These are phyloP conservation scores for Limnodromus scolopaceus DNA, from an alignment of 2,797 vertebrate species.

Conservation along the genomic window DNA sequence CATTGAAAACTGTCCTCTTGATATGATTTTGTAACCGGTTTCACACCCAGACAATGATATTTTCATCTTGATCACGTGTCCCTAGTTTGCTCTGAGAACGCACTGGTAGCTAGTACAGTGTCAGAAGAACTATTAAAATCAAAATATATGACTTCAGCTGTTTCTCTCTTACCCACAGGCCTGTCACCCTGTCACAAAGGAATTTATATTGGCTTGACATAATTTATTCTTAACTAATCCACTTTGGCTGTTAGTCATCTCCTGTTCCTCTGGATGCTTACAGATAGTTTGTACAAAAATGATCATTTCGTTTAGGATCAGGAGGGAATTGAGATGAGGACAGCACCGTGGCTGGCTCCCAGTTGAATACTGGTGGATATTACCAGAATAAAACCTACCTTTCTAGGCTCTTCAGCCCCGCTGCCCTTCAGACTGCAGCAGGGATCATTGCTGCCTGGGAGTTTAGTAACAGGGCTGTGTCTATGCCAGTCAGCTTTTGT, in stretches of 20 bases:
- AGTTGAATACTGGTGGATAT: background rate
- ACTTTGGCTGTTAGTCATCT: background rate
- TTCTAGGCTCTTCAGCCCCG: background rate
- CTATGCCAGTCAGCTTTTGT: background rate
- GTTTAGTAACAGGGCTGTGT: background rate
- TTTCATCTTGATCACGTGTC: background rate
- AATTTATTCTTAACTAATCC: constrained; percentile 49
- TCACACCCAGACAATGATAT: background rate
- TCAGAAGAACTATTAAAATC: background rate
- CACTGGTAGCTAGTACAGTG: background rate
- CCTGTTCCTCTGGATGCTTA: background rate
- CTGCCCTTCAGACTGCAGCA: background rate
- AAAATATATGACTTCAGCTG: constrained; percentile 23
- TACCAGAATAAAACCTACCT: background rate
- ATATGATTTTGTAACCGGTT: background rate
- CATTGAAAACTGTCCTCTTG: background rate
- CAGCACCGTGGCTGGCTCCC: background rate
- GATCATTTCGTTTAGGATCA: background rate
- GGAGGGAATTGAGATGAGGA: background rate
- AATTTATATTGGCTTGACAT: constrained; percentile 13
- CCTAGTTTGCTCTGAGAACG: background rate
- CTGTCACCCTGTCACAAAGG: background rate
- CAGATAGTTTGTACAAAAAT: background rate
- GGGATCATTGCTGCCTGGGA: background rate
- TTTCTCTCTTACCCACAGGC: background rate